These are phyloP conservation scores for Chirona hameri DNA, from an alignment of 2,888 invertebrate species.

Conservation along the genomic window DNA sequence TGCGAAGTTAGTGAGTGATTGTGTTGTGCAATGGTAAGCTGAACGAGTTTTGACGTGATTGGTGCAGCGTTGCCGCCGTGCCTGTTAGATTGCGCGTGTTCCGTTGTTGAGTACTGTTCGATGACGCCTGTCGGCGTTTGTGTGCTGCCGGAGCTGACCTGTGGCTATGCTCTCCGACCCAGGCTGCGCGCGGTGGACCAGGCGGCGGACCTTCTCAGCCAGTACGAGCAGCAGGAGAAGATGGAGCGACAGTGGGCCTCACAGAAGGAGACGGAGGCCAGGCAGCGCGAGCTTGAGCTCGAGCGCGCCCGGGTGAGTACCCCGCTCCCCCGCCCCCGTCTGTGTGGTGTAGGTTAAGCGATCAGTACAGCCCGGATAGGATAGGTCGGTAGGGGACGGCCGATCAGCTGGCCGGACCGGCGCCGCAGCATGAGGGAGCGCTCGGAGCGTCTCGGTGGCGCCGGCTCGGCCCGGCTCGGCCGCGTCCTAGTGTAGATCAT, in stretches of 20 bases:
- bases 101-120: no score
- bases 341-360: neutral
- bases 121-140: no score
- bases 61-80: no score
- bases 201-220: conserved; percentile 9
- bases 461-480: neutral
- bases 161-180: neutral
- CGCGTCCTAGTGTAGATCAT: neutral
- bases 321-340: neutral
- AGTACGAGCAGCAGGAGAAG: conserved; percentile 28
- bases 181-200: conserved; percentile 25
- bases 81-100: no score
- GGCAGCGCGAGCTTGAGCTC: conserved; percentile 5
- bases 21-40: no score
- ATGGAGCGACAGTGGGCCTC: conserved; percentile 23
- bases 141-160: no score
- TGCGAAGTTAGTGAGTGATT: no score
- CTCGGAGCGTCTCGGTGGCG: neutral
- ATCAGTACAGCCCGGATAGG: neutral
- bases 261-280: neutral
- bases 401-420: neutral
- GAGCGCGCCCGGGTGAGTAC: conserved; percentile 23
- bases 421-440: neutral
- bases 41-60: no score
- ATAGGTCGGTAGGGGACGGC: neutral